phyloP scores from a whole-genome alignment of 2,888 invertebrate genomes.

The Crematogaster levior region DNA sequence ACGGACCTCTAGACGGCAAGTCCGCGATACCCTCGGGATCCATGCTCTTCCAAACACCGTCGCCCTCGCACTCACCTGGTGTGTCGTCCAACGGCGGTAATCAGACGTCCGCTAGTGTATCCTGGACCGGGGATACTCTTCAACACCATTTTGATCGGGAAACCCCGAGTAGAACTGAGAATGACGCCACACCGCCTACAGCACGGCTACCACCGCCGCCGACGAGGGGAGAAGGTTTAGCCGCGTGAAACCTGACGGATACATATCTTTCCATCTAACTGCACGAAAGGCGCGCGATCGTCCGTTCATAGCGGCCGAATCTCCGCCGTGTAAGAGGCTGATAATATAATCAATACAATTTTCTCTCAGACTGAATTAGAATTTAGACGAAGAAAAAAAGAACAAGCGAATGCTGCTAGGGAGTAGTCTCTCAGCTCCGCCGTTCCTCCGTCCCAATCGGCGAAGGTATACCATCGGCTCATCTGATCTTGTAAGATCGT shows the following conservation, averaged over 20 bases:
- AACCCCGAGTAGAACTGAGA: conserved; percentile 84
- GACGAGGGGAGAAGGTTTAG: conserved; percentile 90
- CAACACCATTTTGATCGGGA: conserved; percentile 88
- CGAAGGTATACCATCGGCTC: conserved; percentile 1
- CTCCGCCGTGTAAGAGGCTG: conserved; percentile 35
- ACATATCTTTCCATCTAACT: conserved; percentile 60
- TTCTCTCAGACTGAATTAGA: conserved; percentile 47
- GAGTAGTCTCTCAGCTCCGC: neutral
- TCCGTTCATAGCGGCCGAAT: neutral
- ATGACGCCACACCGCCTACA: conserved; percentile 84
- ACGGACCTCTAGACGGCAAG: conserved; percentile 79
- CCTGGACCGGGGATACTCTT: conserved; percentile 86
- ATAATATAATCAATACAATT: conserved; percentile 22
- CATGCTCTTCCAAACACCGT: conserved; percentile 84
- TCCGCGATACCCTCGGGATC: conserved; percentile 82
- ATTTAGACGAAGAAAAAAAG: neutral
- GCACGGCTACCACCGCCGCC: conserved; percentile 88
- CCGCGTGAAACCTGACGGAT: conserved; percentile 86
- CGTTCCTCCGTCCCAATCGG: conserved; percentile 33
- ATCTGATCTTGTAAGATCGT: neutral
- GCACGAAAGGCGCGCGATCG: conserved; percentile 18
- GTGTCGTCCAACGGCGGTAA: conserved; percentile 82
- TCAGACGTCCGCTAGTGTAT: conserved; percentile 85
- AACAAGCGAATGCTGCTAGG: neutral
- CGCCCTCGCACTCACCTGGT: conserved; percentile 85